phyloP scores from a whole-genome alignment of 2,888 invertebrate genomes.

The Parnassius orleans region DNA sequence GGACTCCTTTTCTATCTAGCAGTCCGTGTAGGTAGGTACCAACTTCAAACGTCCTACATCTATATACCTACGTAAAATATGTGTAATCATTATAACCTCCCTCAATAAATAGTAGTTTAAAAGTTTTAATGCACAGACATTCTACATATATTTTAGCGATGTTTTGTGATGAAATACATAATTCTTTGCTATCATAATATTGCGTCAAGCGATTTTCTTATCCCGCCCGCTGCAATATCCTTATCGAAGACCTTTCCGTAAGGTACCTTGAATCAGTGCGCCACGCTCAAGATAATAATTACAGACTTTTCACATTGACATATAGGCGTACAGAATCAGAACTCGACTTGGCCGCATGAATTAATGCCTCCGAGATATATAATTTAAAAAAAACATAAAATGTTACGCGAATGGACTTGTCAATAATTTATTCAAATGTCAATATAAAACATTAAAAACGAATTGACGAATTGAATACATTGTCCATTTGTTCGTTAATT shows the following conservation, averaged over 20 bases:
- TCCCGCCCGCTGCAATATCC: constrained; percentile 22
- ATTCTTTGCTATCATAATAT: not conserved
- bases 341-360: constrained; percentile 3
- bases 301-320: constrained; percentile 16
- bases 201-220: constrained; percentile 10
- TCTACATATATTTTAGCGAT: too few relatives aligned
- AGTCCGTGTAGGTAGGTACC: too few relatives aligned
- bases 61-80: too few relatives aligned
- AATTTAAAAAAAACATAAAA: not conserved
- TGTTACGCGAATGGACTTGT: not conserved
- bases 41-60: too few relatives aligned
- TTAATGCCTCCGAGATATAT: not conserved
- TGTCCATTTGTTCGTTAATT: too few relatives aligned
- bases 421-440: not conserved
- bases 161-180: too few relatives aligned
- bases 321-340: constrained; percentile 1
- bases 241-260: constrained; percentile 26
- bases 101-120: too few relatives aligned
- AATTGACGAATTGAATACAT: constrained; percentile 5
- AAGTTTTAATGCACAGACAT: too few relatives aligned
- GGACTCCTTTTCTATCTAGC: too few relatives aligned
- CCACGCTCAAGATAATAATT: constrained; percentile 14
- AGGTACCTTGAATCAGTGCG: constrained; percentile 14
- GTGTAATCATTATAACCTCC: too few relatives aligned
- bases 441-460: not conserved